Evolutionary conservation across 2,113 vertebrate genomes (phyloP).

Genomic region (Poicephalus gulielmi): DNA sequence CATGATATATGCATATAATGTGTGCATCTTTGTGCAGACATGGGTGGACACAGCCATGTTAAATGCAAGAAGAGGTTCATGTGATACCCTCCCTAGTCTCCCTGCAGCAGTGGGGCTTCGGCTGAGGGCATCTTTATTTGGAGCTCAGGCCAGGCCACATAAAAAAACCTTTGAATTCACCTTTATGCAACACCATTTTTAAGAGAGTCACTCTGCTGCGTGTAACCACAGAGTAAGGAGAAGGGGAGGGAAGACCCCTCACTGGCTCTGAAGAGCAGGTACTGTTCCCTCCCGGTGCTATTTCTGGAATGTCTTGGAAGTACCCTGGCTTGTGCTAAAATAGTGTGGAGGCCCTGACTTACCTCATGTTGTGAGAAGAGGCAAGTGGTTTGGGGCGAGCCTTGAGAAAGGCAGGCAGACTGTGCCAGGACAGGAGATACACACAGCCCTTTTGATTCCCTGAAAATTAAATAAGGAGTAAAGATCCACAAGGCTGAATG

Average conservation of each 20-base stretch:
- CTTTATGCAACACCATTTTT: background rate
- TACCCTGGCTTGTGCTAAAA: background rate
- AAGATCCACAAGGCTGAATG: background rate
- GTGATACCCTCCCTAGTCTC: background rate
- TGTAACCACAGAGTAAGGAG: background rate
- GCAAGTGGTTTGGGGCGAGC: background rate
- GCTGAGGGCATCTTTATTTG: background rate
- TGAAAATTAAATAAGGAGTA: background rate
- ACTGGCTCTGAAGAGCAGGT: background rate
- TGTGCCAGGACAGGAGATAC: background rate
- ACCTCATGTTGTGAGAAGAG: background rate
- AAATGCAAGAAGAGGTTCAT: background rate
- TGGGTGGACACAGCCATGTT: background rate
- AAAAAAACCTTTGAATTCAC: background rate
- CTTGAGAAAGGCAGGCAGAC: background rate
- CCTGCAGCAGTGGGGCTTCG: fast-evolving
- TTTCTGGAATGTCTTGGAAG: constrained; percentile 17
- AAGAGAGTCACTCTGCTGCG: background rate
- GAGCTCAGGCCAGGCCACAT: background rate
- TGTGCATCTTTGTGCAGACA: too few species aligned
- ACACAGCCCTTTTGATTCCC: constrained; percentile 1
- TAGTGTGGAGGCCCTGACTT: background rate
- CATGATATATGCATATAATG: too few species aligned
- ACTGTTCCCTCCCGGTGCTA: background rate
- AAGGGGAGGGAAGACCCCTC: background rate